These are phyloP conservation scores for Cyrtonyx montezumae DNA, from an alignment of 2,113 vertebrate species.

Conservation along the genomic window DNA sequence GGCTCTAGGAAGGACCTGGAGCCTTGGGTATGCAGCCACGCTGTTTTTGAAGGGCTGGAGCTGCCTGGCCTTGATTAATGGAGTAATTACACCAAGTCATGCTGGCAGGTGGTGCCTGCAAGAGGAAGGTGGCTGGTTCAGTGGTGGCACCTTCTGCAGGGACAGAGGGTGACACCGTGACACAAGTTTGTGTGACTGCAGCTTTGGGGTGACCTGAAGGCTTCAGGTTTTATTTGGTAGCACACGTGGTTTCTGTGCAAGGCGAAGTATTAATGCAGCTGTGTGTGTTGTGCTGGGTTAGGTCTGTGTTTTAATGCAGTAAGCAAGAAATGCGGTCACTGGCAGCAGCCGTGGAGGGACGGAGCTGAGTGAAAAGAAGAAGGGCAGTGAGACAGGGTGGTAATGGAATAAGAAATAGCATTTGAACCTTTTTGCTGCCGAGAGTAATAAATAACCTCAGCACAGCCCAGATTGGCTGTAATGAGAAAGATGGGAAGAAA, in stretches of 20 bases:
- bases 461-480: background rate
- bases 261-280: background rate
- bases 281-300: background rate
- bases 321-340: background rate
- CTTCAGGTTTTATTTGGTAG: background rate
- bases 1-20: background rate
- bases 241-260: background rate
- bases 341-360: background rate
- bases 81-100: background rate
- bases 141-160: background rate
- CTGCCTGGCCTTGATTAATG: background rate
- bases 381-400: background rate
- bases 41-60: background rate
- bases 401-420: background rate
- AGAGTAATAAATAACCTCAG: background rate
- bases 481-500: background rate
- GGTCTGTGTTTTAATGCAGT: background rate
- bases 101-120: background rate
- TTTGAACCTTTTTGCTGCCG: background rate
- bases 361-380: background rate
- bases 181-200: background rate
- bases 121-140: background rate
- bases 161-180: no score
- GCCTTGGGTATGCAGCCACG: background rate
- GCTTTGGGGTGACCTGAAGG: background rate